Conservation (phyloP, 2,888 invertebrate species). For the Acleris sparsana region DNA sequence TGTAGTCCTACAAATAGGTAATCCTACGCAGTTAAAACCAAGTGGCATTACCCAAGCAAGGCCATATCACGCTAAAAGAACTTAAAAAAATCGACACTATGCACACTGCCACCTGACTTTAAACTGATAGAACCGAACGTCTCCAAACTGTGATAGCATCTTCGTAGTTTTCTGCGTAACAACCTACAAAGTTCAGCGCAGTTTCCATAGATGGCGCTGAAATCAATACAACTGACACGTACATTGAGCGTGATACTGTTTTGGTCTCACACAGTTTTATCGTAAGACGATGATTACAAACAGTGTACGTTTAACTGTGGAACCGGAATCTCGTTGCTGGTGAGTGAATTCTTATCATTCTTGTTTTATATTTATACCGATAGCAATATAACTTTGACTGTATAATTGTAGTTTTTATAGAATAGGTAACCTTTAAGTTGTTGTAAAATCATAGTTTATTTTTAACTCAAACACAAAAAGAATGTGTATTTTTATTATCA, state of each 20-base stretch:
- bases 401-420: no score
- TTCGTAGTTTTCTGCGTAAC: no score
- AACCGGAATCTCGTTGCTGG: constrained; percentile 16
- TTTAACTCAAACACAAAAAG: background rate
- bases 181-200: background rate
- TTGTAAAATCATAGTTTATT: background rate
- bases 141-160: no score
- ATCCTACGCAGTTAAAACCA: no score
- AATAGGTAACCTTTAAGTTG: background rate
- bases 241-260: constrained; percentile 25
- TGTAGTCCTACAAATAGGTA: no score
- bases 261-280: constrained; percentile 27
- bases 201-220: constrained; percentile 22
- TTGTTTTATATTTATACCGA: no score
- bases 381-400: no score
- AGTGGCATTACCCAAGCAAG: no score
- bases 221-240: constrained; percentile 15
- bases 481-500: background rate
- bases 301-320: constrained; percentile 20
- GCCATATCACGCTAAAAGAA: no score
- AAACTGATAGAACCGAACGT: no score
- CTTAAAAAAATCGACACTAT: no score
- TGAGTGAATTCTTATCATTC: constrained; percentile 12
- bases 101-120: no score
- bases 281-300: constrained; percentile 30